phyloP scores from a whole-genome alignment of 2,113 vertebrate species.

The Oxygymnocypris stewartii region DNA sequence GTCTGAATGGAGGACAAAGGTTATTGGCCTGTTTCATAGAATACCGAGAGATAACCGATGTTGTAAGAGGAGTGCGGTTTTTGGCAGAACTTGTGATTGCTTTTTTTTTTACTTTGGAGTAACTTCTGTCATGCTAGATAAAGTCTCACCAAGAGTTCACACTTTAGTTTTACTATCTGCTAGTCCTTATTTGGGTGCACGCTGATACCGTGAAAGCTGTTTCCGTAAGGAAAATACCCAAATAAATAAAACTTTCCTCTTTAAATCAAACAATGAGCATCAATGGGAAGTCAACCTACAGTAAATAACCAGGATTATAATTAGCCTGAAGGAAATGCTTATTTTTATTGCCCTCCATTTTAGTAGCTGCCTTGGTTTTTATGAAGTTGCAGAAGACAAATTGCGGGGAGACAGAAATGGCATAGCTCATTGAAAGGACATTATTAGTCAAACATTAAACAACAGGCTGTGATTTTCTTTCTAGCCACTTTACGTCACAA shows the following conservation, averaged over 20 bases:
- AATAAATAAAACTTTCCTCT: background rate
- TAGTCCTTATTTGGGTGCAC: background rate
- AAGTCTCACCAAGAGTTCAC: background rate
- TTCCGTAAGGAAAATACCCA: background rate
- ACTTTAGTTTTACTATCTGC: background rate
- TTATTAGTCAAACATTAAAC: slow-evolving; percentile 73
- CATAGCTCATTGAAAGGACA: slow-evolving; percentile 64
- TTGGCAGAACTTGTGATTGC: slow-evolving; percentile 33
- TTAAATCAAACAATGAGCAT: slow-evolving; percentile 59
- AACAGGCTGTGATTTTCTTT: slow-evolving; percentile 70
- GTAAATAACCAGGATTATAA: slow-evolving; percentile 63
- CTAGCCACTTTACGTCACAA: slow-evolving; percentile 63
- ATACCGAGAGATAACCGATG: background rate
- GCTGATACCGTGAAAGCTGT: background rate
- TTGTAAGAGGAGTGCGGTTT: slow-evolving; percentile 29
- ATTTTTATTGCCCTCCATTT: slow-evolving; percentile 58
- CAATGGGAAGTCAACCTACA: slow-evolving; percentile 63
- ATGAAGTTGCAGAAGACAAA: slow-evolving; percentile 60
- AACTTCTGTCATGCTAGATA: slow-evolving; percentile 8
- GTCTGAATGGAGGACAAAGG: slow-evolving; percentile 27
- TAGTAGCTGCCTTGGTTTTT: slow-evolving; percentile 54
- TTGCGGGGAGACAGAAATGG: background rate
- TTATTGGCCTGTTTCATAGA: background rate
- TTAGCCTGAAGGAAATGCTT: slow-evolving; percentile 56
- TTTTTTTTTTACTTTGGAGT: background rate